phyloP scores from a whole-genome alignment of 2,113 vertebrate genomes.

The Prionailurus bengalensis region DNA sequence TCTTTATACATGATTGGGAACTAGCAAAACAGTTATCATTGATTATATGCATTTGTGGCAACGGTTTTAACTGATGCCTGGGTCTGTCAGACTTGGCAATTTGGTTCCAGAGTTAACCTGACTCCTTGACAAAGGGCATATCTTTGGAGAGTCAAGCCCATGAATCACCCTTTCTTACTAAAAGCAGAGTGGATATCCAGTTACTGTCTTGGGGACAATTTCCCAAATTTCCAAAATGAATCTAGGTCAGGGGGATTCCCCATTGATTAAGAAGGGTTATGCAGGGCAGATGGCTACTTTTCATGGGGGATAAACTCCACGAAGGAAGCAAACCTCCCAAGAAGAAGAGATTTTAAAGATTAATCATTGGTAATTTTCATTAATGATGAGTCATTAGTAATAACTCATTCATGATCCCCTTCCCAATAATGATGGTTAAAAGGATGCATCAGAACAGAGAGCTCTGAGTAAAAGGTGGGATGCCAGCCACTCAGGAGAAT shows the following conservation, averaged over 20 bases:
- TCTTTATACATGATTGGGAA: neutral
- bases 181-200: neutral
- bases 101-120: neutral
- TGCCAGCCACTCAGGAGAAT: neutral
- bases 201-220: neutral
- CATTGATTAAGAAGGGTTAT: neutral
- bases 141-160: neutral
- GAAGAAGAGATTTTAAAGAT: conserved; percentile 68
- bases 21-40: neutral
- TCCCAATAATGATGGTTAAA: conserved; percentile 33
- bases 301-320: neutral
- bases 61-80: neutral
- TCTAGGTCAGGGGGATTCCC: neutral
- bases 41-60: neutral
- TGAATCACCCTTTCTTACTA: neutral
- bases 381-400: conserved; percentile 76
- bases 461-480: conserved; percentile 65
- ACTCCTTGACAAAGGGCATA: neutral
- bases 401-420: conserved; percentile 74
- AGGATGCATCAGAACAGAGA: conserved; percentile 60
- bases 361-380: conserved; percentile 71
- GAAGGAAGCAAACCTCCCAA: neutral
- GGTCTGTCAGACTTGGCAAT: neutral
- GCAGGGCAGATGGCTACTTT: neutral
- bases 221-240: neutral